Evolutionary conservation across 2,888 invertebrate genomes (phyloP), one percentile per base, ranked within the genome.

Genomic region (Ethmia dodecea): DNA sequence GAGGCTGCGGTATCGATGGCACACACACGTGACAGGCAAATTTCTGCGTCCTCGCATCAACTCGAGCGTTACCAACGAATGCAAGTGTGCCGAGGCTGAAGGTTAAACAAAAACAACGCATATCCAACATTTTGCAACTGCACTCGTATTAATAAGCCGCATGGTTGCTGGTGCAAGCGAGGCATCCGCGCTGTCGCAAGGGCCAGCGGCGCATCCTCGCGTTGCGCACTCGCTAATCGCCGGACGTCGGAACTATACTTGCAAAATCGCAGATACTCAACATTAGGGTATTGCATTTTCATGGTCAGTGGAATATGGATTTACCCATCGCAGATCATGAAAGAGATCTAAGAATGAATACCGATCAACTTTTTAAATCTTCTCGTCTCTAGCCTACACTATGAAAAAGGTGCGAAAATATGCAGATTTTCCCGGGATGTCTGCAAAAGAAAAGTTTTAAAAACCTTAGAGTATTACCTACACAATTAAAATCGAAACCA

Each of bases 181-280:
- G 71, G 79, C 76, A 77, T 83, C 84, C 83, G 83, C 69, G 75
- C 72, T 83, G 80, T 78, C 80, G 81, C 73, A 81, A 83, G 77
- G 66, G 60, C 61, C 57, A 52, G 60, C 64, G 57, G 76, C 69
- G 67, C 81, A 81, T 83, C 83, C 83, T 78, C 70, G 67, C 63
- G 67, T 79, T 79, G 81, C 83, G 78, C 65, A 76, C 58, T 64
- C 61, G 55, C 57, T 78, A 81, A 81, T 81, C 75, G 75, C 79
- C 84, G 84, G 84, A 84, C 75, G 77, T 74, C 70, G 76, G 78
- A 80, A 78, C 70, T 60, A 60, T n/a, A n/a, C 55, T 78, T 79
- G 67, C 75, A 56, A 74, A 72, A 79, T 58, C 53, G 41, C 53
- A n/a, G n/a, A n/a, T n/a, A n/a, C n/a, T n/a, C n/a, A n/a, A n/a